Conservation (phyloP, 2,888 invertebrate genomes). For the Acleris holmiana region DNA sequence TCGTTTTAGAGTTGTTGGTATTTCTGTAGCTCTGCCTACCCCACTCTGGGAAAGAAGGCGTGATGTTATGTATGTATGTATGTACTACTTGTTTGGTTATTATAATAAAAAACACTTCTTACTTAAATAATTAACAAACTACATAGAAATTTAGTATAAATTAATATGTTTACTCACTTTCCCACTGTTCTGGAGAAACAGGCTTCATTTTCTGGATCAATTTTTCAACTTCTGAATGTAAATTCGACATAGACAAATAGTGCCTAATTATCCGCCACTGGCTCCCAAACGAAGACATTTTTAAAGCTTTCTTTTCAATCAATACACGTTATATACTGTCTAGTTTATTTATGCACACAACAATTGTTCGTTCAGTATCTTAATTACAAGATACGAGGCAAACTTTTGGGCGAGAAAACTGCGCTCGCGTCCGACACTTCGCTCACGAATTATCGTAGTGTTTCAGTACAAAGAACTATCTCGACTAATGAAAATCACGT, state of each 20-base stretch:
- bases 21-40: too few species aligned
- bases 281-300: conserved; percentile 72
- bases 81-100: neutral
- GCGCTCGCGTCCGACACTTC: conserved; percentile 42
- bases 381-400: conserved; percentile 15
- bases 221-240: conserved; percentile 71
- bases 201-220: conserved; percentile 68
- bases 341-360: conserved; percentile 8
- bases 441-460: conserved; percentile 27
- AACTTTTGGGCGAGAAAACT: conserved; percentile 14
- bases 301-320: conserved; percentile 23
- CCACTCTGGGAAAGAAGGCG: too few species aligned
- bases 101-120: neutral
- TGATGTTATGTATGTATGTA: too few species aligned
- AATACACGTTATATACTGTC: conserved; percentile 14
- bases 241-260: conserved; percentile 67
- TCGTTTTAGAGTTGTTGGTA: too few species aligned
- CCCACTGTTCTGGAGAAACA: conserved; percentile 71
- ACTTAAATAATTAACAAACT: neutral
- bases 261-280: conserved; percentile 76
- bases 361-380: conserved; percentile 18
- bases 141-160: neutral
- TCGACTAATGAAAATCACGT: conserved; percentile 39
- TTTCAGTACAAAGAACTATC: conserved; percentile 37
- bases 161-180: conserved; percentile 61